Evolutionary conservation across 2,888 invertebrate species (phyloP).

Genomic region (Acronicta alni): DNA sequence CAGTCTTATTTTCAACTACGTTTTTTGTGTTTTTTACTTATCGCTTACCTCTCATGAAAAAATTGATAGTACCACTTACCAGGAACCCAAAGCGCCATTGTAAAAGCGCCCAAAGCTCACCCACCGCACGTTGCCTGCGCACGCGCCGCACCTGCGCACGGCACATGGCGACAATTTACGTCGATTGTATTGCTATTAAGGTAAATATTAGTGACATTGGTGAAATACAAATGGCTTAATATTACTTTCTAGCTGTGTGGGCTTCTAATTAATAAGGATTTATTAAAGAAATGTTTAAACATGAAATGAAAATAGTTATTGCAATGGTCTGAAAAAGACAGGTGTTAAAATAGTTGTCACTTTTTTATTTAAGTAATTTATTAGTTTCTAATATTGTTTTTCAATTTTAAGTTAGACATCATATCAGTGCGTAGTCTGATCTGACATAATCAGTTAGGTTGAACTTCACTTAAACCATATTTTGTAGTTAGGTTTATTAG

Average conservation of each 20-base stretch:
- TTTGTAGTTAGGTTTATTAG: too few species aligned
- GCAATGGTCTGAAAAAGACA: too few species aligned
- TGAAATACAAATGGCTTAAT: conserved; percentile 35
- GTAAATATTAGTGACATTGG: conserved; percentile 45
- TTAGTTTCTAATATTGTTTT: too few species aligned
- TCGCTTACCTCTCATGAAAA: background rate
- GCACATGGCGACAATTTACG: conserved; percentile 50
- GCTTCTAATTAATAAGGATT: conserved; percentile 23
- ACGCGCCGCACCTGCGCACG: conserved; percentile 45
- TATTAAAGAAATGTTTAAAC: background rate
- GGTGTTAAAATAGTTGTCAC: too few species aligned
- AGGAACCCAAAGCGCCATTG: conserved; percentile 11
- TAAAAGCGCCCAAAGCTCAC: conserved; percentile 43
- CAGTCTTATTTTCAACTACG: too few species aligned
- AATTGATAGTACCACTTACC: conserved; percentile 1
- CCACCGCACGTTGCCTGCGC: conserved; percentile 33
- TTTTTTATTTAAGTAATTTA: too few species aligned
- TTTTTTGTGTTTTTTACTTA: background rate
- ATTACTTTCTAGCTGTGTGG: conserved; percentile 36
- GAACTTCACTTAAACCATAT: too few species aligned
- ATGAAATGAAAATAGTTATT: too few species aligned
- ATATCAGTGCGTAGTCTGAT: too few species aligned
- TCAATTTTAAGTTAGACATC: too few species aligned
- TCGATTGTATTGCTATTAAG: conserved; percentile 52
- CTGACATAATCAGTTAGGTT: too few species aligned